A percentile compares a stretch with the other conserved stretches of the same genome.
Conservation (phyloP, 2,888 invertebrate species). For the Rotaria sp. region DNA sequence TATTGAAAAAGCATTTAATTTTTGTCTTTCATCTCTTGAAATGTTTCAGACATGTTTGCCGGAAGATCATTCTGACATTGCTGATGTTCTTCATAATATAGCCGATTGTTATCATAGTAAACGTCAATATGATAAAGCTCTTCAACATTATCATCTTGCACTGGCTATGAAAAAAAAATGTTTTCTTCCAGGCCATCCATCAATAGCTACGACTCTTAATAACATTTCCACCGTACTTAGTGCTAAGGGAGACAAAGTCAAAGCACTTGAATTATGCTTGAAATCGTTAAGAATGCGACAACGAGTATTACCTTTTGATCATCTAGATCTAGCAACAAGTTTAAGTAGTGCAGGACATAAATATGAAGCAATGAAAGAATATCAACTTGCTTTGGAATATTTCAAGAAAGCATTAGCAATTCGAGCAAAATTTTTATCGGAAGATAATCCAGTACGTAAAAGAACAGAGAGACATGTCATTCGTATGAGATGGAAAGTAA, state of each 20-base stretch:
- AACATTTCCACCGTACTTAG: not conserved
- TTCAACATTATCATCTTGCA: not conserved
- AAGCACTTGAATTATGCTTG: not conserved
- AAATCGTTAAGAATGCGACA: not conserved
- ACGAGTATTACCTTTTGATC: not conserved
- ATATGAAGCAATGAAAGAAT: not conserved
- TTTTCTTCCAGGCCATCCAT: not conserved
- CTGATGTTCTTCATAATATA: not conserved
- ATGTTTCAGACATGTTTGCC: not conserved
- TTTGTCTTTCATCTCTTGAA: not conserved
- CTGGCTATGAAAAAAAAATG: not conserved
- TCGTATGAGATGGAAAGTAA: no score
- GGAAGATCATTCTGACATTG: not conserved
- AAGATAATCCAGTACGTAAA: not conserved
- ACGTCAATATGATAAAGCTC: no score
- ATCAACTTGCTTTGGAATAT: not conserved
- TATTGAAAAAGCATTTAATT: not conserved
- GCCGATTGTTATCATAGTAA: no score
- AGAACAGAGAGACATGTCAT: not conserved
- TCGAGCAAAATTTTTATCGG: not conserved
- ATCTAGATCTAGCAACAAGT: not conserved
- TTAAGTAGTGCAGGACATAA: not conserved
- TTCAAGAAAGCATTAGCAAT: not conserved
- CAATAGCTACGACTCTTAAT: not conserved
- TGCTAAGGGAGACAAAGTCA: not conserved